Percentiles rank a stretch among this genome's conserved stretches.
These are phyloP conservation scores for Crenichthys baileyi DNA, from an alignment of 2,797 vertebrate genomes.

Conservation along the genomic window DNA sequence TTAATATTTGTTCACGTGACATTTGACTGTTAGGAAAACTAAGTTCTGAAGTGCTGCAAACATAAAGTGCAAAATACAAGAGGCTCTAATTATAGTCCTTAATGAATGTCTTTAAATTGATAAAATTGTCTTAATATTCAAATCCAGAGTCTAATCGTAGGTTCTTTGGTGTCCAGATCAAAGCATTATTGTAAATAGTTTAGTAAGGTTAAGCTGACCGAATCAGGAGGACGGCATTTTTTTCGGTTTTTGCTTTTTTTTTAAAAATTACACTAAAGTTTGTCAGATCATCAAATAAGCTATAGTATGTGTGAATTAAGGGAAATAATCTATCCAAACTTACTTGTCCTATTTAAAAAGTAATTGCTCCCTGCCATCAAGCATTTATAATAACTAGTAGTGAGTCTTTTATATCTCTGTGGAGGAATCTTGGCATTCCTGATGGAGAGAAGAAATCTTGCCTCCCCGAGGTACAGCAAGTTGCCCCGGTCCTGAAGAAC, in stretches of 20 bases:
- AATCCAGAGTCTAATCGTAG: not conserved
- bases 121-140: not conserved
- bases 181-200: not conserved
- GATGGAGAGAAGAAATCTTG: not conserved
- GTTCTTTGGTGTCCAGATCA: not conserved
- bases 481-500: no score
- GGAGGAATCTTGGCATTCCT: not conserved
- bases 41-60: constrained; percentile 31
- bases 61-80: constrained; percentile 68
- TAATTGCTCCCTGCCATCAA: not conserved
- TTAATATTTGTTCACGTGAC: constrained; percentile 56
- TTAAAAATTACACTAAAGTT: not conserved
- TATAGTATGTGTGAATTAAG: not conserved
- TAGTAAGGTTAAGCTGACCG: not conserved
- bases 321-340: not conserved
- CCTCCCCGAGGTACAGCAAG: no score
- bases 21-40: constrained; percentile 53
- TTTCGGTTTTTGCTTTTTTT: not conserved
- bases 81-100: constrained; percentile 10
- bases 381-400: not conserved
- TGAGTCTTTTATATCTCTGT: not conserved
- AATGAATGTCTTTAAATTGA: constrained; percentile 20
- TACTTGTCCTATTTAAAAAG: not conserved
- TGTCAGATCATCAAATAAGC: not conserved
- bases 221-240: not conserved